Conservation (phyloP, 92 coral and sea anemone species). For the Actinernus sp. region DNA sequence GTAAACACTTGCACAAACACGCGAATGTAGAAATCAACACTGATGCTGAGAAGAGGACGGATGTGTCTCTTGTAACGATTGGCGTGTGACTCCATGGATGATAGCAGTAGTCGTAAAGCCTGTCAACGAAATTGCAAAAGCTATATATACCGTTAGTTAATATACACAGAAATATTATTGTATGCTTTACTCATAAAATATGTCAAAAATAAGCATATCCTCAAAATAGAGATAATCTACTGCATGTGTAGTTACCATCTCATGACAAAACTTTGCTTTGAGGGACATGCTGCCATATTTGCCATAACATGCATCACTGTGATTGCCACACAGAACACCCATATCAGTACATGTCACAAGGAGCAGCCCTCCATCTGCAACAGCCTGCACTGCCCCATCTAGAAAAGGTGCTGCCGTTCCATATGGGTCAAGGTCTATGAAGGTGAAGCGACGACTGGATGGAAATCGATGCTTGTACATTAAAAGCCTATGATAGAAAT, state of each 20-base stretch:
- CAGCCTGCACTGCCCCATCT: constrained; percentile 96
- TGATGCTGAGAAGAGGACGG: constrained; percentile 84
- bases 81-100: constrained; percentile 93
- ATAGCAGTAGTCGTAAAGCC: constrained; percentile 91
- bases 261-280: constrained; percentile 97
- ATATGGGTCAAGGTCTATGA: constrained; percentile 96
- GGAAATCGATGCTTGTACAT: constrained; percentile 92
- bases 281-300: constrained; percentile 98
- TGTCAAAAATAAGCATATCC: background rate
- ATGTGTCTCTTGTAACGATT: constrained; percentile 94
- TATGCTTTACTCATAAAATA: no score
- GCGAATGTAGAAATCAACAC: constrained; percentile 96
- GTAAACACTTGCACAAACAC: constrained; percentile 97
- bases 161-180: no score
- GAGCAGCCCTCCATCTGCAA: constrained; percentile 93
- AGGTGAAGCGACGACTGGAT: constrained; percentile 75
- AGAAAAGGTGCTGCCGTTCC: constrained; percentile 94
- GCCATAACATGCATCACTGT: constrained; percentile 98
- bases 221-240: background rate
- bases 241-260: constrained; percentile 75
- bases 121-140: no score
- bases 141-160: background rate
- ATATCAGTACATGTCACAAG: constrained; percentile 97
- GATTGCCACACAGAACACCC: constrained; percentile 99
- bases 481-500: constrained; percentile 67